Evolutionary conservation across 1,140 invertebrate genomes (phyloP), one percentile per base, ranked within the genome.

Genomic region (Tetragnatha versicolor): DNA sequence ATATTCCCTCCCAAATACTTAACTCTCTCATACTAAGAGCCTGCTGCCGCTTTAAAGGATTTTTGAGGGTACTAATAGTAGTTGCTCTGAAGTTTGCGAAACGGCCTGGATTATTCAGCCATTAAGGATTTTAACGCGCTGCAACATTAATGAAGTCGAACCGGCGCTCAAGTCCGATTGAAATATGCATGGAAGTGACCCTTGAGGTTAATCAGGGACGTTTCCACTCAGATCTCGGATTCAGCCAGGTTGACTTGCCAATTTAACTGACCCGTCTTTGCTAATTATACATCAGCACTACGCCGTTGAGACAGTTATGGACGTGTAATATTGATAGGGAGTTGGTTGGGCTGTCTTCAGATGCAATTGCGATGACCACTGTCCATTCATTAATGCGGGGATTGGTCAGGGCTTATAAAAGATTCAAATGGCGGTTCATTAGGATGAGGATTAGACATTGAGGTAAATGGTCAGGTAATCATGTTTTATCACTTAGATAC

Each of bases 231-330:
- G 33, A 33, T 22, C 29, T 33, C 37, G 25, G 12, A 27, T 42
- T 10, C 10, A 63, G 60, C 17, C 31, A 35, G 14, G 33, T 17
- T 65, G n/a, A 65, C 37, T 65, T 14, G 20, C 4, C 12, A 65
- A 65, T 37, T 65, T 27, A 42, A 65, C 35, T 65, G 61, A 65
- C 61, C 61, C 61, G 17, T 45, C 39, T 17, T 39, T 25, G 61
- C 42, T 65, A 65, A 65, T 65, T 65, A 42, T 65, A 65, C 61
- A 65, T 65, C 27, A 65, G 17, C 20, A n/a, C n/a, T n/a, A n/a
- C 14, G 61, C 39, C 27, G 9, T 25, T 45, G 61, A n/a, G 61
- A 39, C 37, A 14, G 20, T 22, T 35, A 65, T 37, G 42, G 37
- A n/a, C 2, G 37, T 65, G 33, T 42, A 65, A 22, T 65, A 65